These are phyloP conservation scores for Pterophyllum scalare DNA, from an alignment of 2,113 vertebrate species.

Conservation along the genomic window DNA sequence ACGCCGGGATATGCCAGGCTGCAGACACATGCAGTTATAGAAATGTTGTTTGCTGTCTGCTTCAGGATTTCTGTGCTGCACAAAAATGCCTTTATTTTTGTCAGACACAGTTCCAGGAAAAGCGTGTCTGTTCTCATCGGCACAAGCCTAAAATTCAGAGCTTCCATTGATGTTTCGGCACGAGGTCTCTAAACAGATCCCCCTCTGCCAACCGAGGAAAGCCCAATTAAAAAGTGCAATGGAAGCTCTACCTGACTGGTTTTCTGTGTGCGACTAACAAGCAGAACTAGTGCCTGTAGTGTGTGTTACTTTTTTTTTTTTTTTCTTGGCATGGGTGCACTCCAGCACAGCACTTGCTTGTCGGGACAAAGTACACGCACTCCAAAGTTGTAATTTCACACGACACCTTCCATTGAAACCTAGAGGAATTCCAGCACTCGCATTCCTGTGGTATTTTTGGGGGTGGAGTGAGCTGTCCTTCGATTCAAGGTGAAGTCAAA, in stretches of 20 bases:
- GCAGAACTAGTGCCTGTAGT: constrained; percentile 44
- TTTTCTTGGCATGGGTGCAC: constrained; percentile 60
- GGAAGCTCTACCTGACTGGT: constrained; percentile 60
- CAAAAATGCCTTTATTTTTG: background rate
- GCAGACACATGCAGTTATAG: background rate
- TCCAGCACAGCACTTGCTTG: constrained; percentile 56
- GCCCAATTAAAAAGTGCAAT: constrained; percentile 18
- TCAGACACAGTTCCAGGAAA: background rate
- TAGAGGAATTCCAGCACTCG: constrained; percentile 32
- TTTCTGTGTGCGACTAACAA: constrained; percentile 66
- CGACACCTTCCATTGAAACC: constrained; percentile 4
- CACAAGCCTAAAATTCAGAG: constrained; percentile 67
- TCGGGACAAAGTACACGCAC: constrained; percentile 54
- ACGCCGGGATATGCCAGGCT: background rate
- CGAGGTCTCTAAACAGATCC: background rate
- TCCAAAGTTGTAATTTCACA: constrained; percentile 26
- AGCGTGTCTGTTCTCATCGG: constrained; percentile 2
- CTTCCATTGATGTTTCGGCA: constrained; percentile 56
- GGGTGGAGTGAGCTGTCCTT: constrained; percentile 39
- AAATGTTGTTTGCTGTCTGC: constrained; percentile 8
- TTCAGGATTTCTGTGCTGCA: background rate
- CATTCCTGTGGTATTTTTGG: constrained; percentile 71
- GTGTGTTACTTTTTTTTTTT: constrained; percentile 9
- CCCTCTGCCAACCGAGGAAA: background rate
- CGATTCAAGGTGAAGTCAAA: constrained; percentile 60